Evolutionary conservation across 2,888 invertebrate genomes (phyloP).

Genomic region (Micoletzkya japonica): DNA sequence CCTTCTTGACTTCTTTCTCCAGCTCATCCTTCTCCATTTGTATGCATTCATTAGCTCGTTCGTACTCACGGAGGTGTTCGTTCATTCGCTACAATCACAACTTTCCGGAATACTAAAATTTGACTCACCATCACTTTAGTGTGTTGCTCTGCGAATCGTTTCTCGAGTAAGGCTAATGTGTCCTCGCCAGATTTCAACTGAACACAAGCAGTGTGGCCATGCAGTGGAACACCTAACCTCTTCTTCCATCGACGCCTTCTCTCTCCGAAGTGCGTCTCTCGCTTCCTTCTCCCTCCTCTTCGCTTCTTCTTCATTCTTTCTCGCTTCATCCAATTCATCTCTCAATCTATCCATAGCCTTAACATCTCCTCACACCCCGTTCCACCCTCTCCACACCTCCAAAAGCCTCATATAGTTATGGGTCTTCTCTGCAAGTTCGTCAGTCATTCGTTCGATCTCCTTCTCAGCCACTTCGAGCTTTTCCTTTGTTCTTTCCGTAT

Average conservation of each 20-base stretch:
- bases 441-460: background rate
- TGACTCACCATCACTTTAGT: constrained; percentile 51
- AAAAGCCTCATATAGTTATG: constrained; percentile 33
- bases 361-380: no score
- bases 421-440: constrained; percentile 21
- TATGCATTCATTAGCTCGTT: constrained; percentile 46
- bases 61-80: constrained; percentile 50
- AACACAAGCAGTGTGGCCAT: background rate
- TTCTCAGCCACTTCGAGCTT: constrained; percentile 13
- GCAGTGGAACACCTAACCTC: constrained; percentile 15
- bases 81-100: constrained; percentile 46
- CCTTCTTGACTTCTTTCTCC: constrained; percentile 39
- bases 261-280: constrained; percentile 15
- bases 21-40: constrained; percentile 49
- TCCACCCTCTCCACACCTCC: background rate
- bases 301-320: constrained; percentile 20
- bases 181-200: constrained; percentile 56
- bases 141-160: constrained; percentile 59
- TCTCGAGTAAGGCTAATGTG: constrained; percentile 53
- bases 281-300: constrained; percentile 10
- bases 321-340: constrained; percentile 7
- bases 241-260: constrained; percentile 30
- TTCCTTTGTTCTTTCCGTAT: constrained; percentile 25
- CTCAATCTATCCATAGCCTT: constrained; percentile 15
- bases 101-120: background rate